A percentile compares a stretch with the other conserved stretches of the same genome.
These are phyloP conservation scores for Pomatorhinus ruficollis DNA, from an alignment of 2,113 vertebrate species.

Conservation along the genomic window DNA sequence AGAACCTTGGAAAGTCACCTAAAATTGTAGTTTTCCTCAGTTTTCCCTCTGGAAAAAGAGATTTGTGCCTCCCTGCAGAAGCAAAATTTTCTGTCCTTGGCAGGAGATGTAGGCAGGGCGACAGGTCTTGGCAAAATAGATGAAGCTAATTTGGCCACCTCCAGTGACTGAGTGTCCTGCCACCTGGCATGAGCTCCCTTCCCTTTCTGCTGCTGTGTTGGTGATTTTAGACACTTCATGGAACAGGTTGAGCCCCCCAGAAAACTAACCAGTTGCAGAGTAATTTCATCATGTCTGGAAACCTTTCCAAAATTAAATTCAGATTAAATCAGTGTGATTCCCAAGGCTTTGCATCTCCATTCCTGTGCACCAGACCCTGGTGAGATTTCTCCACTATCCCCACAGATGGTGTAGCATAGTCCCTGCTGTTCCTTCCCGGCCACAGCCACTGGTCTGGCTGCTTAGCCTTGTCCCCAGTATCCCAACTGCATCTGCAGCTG, in stretches of 20 bases:
- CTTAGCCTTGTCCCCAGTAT: background rate
- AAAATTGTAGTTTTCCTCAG: background rate
- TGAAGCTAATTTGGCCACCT: background rate
- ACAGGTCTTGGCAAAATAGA: background rate
- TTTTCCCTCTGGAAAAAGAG: background rate
- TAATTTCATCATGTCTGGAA: background rate
- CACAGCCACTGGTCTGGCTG: background rate
- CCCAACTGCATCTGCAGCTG: background rate
- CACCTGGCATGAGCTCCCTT: background rate
- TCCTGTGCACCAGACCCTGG: too few species aligned
- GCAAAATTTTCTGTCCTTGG: background rate
- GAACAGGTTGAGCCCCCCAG: background rate
- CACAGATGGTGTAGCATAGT: background rate
- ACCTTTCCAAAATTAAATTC: background rate
- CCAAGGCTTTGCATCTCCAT: background rate
- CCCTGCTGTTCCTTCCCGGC: background rate
- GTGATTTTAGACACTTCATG: background rate
- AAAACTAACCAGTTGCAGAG: background rate
- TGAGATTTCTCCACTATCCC: background rate
- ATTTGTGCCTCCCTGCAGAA: background rate
- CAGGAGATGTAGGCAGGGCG: background rate
- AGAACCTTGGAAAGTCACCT: background rate
- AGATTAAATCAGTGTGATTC: rapidly evolving
- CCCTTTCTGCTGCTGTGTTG: background rate
- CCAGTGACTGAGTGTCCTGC: background rate